phyloP scores from a whole-genome alignment of 2,888 invertebrate genomes.

The Cepaea hortensis region DNA sequence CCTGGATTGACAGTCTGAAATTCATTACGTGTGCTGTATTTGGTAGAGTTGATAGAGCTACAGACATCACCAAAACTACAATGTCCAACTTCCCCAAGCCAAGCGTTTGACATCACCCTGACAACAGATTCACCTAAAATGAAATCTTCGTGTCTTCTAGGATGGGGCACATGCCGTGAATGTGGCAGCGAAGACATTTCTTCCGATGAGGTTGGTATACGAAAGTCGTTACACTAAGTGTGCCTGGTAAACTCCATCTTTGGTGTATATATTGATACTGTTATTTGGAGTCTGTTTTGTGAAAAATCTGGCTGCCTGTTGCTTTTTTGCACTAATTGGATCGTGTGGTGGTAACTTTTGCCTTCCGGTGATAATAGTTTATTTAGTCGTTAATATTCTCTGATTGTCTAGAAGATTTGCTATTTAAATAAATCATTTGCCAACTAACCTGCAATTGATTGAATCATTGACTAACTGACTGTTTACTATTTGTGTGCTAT shows the following conservation, averaged over 20 bases:
- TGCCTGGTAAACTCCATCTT: background rate
- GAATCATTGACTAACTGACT: no score
- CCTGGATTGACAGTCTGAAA: no score
- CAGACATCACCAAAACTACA: conserved; percentile 62
- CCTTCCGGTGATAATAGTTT: no score
- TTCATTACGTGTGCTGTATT: background rate
- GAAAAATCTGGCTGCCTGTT: no score
- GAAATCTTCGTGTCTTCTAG: conserved; percentile 68
- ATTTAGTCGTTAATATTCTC: no score
- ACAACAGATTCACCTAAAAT: conserved; percentile 65
- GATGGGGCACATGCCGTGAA: conserved; percentile 72
- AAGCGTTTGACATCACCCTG: conserved; percentile 69
- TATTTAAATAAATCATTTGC: no score
- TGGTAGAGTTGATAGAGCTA: conserved; percentile 60
- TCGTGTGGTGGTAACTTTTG: no score
- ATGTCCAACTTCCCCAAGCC: conserved; percentile 58
- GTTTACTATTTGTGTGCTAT: no score
- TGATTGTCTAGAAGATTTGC: no score
- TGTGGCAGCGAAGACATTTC: conserved; percentile 70
- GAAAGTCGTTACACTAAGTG: no score
- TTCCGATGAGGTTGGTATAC: conserved; percentile 65
- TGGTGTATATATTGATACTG: background rate
- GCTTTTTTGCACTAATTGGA: no score
- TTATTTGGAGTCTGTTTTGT: background rate
- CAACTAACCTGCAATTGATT: no score